Base-by-base conservation (phyloP, 2,113 vertebrate species). In the Chaetorhynchus papuensis region DNA sequence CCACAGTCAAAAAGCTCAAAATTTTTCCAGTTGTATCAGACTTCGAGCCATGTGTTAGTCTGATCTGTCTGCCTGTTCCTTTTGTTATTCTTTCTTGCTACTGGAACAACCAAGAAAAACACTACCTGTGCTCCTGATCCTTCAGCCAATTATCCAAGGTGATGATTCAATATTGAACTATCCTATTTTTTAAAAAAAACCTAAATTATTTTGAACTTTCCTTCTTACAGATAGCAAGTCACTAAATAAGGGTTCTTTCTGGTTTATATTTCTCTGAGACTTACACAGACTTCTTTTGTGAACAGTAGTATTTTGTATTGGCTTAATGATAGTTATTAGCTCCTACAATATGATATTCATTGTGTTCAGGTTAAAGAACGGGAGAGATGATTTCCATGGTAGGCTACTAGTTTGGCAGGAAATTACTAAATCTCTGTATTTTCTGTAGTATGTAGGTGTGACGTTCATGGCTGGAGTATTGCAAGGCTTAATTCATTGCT, bases 161-260 rank as follows among this genome's bases (percentile, higher is more conserved):
- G 15, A 56, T 49, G 21, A 35, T 33, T 72, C 26, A 20, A n/a
- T 93, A 94, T 11, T 90, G 64, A 95, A 94, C 53, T 72, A 35
- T 47, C 33, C 77, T 19, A 18, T 56, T 47, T 90, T 42, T 56
- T 2, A 10, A 84, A 85, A 65, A 97, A 9, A 83, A 95, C 71
- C 57, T 28, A 35, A 90, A 76, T 90, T 92, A 80, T 94, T 87
- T 94, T 82, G 70, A 90, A 95, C 47, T 96, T 96, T 93, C 41
- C 26, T 54, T 81, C 41, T 71, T 70, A 76, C 30, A 45, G 35
- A 61, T 49, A 86, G 20, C 56, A 94, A 94, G 71, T 71, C 10
- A 54, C 39, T 91, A 93, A 89, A 65, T 24, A 79, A 23, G 49
- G 24, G 2, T 13, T 76, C 37, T 53, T 70, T 84, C 80, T 24